These are phyloP conservation scores for Amblyopsis rosae DNA, from an alignment of 2,113 vertebrate genomes.

Conservation along the genomic window DNA sequence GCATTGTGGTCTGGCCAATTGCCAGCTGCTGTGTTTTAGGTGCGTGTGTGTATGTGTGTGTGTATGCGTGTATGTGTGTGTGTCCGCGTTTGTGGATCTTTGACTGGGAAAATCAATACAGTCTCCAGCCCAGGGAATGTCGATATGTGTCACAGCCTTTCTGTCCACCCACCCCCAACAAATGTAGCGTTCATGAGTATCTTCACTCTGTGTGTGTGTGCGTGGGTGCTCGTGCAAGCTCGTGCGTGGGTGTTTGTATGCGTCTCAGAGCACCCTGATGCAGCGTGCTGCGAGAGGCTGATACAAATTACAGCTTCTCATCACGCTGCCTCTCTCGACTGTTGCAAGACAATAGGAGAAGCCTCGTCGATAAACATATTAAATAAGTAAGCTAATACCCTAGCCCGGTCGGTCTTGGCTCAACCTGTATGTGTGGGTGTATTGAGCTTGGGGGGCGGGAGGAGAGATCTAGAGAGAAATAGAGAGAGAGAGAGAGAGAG, in stretches of 20 bases:
- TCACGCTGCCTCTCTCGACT: not conserved
- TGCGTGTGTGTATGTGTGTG: slow-evolving; percentile 18
- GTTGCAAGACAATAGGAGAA: not conserved
- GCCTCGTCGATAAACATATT: too few species aligned
- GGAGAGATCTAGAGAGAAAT: too few species aligned
- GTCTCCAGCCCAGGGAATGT: slow-evolving; percentile 58
- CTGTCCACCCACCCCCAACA: slow-evolving; percentile 6
- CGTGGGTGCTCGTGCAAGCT: slow-evolving; percentile 24
- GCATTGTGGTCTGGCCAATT: slow-evolving; percentile 26
- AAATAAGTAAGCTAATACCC: too few species aligned
- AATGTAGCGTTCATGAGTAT: slow-evolving; percentile 42
- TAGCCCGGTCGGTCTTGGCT: too few species aligned
- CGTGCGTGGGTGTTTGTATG: slow-evolving; percentile 15
- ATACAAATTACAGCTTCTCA: slow-evolving; percentile 11
- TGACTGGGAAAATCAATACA: slow-evolving; percentile 65
- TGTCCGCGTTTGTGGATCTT: slow-evolving; percentile 46
- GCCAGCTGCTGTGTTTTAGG: slow-evolving; percentile 35
- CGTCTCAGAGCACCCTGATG: slow-evolving; percentile 1
- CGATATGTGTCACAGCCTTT: slow-evolving; percentile 68
- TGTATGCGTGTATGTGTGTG: slow-evolving; percentile 22
- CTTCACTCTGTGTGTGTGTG: slow-evolving; percentile 24
- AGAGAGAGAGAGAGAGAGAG: not conserved
- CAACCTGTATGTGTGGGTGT: too few species aligned
- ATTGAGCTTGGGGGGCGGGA: not conserved
- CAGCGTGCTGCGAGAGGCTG: slow-evolving; percentile 11